Evolutionary conservation across 2,888 invertebrate species (phyloP).

Genomic region (Tetragonula carbonaria): DNA sequence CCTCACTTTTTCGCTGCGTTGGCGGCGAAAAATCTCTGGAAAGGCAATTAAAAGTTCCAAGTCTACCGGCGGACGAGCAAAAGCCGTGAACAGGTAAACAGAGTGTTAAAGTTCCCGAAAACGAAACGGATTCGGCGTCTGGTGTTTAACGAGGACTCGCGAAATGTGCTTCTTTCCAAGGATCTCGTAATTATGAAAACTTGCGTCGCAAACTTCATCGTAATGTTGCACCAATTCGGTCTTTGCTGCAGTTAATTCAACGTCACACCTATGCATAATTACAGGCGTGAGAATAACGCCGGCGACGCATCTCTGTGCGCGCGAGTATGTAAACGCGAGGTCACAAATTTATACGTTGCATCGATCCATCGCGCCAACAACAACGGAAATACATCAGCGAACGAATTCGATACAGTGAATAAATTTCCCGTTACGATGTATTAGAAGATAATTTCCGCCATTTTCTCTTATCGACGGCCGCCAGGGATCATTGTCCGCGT

Average conservation of each 20-base stretch:
- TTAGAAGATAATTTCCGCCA: slow-evolving; percentile 10
- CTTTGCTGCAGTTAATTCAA: not conserved
- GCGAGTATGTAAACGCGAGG: not conserved
- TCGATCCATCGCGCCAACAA: not conserved
- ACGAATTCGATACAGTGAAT: not conserved
- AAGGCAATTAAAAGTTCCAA: slow-evolving; percentile 68
- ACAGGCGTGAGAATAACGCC: not conserved
- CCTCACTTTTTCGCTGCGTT: slow-evolving; percentile 47
- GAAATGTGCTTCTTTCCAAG: slow-evolving; percentile 9
- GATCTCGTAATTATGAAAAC: not conserved
- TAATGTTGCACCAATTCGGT: not conserved
- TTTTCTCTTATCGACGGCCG: slow-evolving; percentile 16
- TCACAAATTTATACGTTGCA: not conserved
- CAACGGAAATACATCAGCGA: slow-evolving; percentile 13
- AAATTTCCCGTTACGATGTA: slow-evolving; percentile 14
- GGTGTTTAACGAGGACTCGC: slow-evolving; percentile 7
- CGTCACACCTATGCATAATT: not conserved
- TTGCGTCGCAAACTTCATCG: not conserved
- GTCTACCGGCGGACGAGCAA: slow-evolving; percentile 28
- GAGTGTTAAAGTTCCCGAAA: slow-evolving; percentile 52
- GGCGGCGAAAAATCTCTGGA: slow-evolving; percentile 38
- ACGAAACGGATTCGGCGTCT: slow-evolving; percentile 16
- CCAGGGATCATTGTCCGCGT: slow-evolving; percentile 12
- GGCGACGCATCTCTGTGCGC: not conserved
- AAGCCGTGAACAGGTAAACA: slow-evolving; percentile 54